Evolutionary conservation across 1,140 invertebrate genomes (phyloP).

Genomic region (Drosophila busckii): DNA sequence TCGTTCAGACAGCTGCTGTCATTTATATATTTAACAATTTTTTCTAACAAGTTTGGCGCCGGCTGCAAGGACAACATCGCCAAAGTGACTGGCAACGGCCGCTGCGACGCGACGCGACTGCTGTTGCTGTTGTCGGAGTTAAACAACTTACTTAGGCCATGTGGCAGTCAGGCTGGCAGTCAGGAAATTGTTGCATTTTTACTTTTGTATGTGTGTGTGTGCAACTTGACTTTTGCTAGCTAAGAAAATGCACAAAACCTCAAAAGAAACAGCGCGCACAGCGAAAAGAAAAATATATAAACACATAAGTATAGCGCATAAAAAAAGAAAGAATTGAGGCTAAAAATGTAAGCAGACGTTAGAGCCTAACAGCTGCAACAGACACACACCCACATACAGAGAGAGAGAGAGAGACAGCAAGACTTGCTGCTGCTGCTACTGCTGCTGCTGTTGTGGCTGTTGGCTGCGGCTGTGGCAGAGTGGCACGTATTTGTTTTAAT

Average conservation of each 20-base stretch:
- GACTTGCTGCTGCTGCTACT: too few relatives aligned
- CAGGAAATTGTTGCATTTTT: conserved; percentile 74
- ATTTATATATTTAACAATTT: too few relatives aligned
- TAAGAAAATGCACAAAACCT: conserved; percentile 10
- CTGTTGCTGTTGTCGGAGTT: conserved; percentile 53
- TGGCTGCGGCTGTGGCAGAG: conserved; percentile 27
- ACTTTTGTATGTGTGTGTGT: conserved; percentile 49
- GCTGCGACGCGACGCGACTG: conserved; percentile 28
- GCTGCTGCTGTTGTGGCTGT: conserved; percentile 18
- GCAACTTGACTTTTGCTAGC: conserved; percentile 71
- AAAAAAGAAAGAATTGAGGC: conserved; percentile 57
- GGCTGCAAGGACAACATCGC: conserved; percentile 65
- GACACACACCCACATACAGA: too few relatives aligned
- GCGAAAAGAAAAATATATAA: conserved; percentile 24
- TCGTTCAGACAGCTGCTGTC: too few relatives aligned
- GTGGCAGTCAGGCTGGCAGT: conserved; percentile 35
- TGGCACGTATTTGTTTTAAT: conserved; percentile 76
- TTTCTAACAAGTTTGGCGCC: conserved; percentile 60
- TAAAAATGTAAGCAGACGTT: conserved; percentile 69
- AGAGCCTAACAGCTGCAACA: conserved; percentile 15
- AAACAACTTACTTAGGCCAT: conserved; percentile 70
- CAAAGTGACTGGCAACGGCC: conserved; percentile 30
- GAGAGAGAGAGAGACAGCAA: too few relatives aligned
- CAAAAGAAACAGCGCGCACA: conserved; percentile 22
- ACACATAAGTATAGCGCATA: conserved; percentile 11